Evolutionary conservation across 2,888 invertebrate species (phyloP), one percentile per base, ranked within the genome.

Genomic region (Eupithecia pulchellata): DNA sequence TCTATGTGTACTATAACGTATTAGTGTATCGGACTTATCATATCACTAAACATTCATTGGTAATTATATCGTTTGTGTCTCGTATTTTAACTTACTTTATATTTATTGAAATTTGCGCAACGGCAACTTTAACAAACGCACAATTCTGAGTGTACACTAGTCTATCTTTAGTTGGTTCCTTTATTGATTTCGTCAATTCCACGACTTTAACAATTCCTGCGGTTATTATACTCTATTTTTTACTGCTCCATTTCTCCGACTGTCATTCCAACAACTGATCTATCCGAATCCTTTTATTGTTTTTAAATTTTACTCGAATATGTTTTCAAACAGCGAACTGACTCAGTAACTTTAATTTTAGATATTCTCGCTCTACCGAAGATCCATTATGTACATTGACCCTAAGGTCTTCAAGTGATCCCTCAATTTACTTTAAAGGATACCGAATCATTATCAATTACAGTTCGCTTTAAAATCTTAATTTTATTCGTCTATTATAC

Each of bases 151-250:
- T 74, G 68, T 76, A 77, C 27, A 57, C 75, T 77, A 77, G 76
- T 84, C 79, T 88, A 87, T 85, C 81, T 86, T 78, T 77, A 78
- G 73, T 91, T 92, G 91, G 92, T 92, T 91, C 91, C 85, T 87
- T 89, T 87, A 85, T 85, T 83, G 81, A 77, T 82, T 87, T 73
- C 72, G 65, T 92, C 92, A 93, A 92, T 93, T 92, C 91, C 92
- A 84, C 80, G 79, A 85, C 86, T 84, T 82, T 82, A 86, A 87
- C 92, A 91, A 91, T 91, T 91, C 91, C 91, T 85, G 84, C 81
- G 77, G 79, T 84, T 81, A 72, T 72, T 67, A 72, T 70, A 74
- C 69, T 66, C 71, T 71, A 64, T 74, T 42, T 64, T 70, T 79
- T 68, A 73, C 73, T 74, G 74, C 76, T 76, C 68, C 67, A 70